These are phyloP conservation scores for Lepidurus arcticus DNA, from an alignment of 1,140 invertebrate species.

Conservation along the genomic window DNA sequence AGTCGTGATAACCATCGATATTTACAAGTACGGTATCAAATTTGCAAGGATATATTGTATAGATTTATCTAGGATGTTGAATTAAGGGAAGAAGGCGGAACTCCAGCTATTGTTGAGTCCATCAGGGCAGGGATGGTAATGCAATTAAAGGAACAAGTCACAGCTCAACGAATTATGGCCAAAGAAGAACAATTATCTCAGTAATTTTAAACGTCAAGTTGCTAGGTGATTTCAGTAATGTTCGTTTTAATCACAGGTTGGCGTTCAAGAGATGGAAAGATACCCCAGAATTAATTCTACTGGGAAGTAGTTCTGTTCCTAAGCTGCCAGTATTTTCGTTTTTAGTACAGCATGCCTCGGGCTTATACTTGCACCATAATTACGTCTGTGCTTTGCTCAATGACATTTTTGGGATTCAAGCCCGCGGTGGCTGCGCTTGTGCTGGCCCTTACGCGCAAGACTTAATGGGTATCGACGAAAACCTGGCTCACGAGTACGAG, in stretches of 20 bases:
- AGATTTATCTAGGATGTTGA: constrained; percentile 52
- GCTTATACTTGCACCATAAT: constrained; percentile 82
- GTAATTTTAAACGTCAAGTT: constrained; percentile 58
- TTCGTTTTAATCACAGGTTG: constrained; percentile 24
- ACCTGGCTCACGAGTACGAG: constrained; percentile 69
- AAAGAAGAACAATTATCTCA: constrained; percentile 55
- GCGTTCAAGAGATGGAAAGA: constrained; percentile 45
- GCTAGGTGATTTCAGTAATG: constrained; percentile 56
- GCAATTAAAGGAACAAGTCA: constrained; percentile 76
- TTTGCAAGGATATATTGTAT: constrained; percentile 20
- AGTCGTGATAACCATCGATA: constrained; percentile 51
- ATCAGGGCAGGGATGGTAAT: constrained; percentile 78
- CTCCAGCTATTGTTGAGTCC: constrained; percentile 72
- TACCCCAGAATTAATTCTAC: constrained; percentile 68
- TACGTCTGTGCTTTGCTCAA: constrained; percentile 81
- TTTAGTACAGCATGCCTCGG: constrained; percentile 68
- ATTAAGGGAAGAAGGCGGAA: constrained; percentile 76
- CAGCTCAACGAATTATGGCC: constrained; percentile 62
- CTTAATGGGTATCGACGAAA: constrained; percentile 72
- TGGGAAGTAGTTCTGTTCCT: constrained; percentile 64
- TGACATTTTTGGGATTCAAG: constrained; percentile 87
- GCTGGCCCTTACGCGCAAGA: constrained; percentile 78
- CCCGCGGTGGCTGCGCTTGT: constrained; percentile 75
- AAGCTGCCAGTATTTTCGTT: constrained; percentile 80
- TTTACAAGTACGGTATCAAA: constrained; percentile 45